Evolutionary conservation across 2,113 vertebrate species (phyloP).

Genomic region (Alaudala cheleensis): DNA sequence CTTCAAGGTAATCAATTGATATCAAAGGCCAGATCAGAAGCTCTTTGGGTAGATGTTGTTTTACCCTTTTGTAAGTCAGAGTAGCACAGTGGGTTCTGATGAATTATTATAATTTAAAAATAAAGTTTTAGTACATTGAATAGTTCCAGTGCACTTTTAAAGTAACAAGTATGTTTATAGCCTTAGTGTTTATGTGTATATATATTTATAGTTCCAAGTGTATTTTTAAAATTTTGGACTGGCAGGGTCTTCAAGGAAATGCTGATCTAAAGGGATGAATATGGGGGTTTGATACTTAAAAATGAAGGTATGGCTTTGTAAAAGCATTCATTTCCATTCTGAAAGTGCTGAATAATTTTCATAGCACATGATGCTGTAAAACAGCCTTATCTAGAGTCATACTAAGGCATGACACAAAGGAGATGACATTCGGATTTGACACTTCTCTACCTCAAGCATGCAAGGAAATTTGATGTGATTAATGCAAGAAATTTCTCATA

Average conservation of each 20-base stretch:
- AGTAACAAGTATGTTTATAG: neutral
- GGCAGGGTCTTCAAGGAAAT: neutral
- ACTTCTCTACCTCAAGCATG: neutral
- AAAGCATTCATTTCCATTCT: neutral
- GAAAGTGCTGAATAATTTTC: neutral
- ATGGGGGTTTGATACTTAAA: neutral
- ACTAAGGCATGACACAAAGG: neutral
- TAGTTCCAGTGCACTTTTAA: neutral
- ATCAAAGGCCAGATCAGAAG: neutral
- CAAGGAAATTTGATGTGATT: neutral
- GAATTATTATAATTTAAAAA: neutral
- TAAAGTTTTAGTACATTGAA: neutral
- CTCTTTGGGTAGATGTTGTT: neutral
- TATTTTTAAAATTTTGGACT: neutral
- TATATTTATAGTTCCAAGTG: neutral
- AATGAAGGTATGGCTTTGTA: neutral
- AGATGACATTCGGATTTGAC: neutral
- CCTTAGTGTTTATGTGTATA: fast-evolving
- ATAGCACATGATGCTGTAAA: neutral
- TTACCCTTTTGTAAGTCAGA: neutral
- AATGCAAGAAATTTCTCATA: neutral
- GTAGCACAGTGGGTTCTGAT: neutral
- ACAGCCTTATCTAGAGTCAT: neutral
- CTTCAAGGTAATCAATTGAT: neutral
- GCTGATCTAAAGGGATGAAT: neutral